Conservation (phyloP, 2,113 vertebrate species). For the Syngnathus scovelli region DNA sequence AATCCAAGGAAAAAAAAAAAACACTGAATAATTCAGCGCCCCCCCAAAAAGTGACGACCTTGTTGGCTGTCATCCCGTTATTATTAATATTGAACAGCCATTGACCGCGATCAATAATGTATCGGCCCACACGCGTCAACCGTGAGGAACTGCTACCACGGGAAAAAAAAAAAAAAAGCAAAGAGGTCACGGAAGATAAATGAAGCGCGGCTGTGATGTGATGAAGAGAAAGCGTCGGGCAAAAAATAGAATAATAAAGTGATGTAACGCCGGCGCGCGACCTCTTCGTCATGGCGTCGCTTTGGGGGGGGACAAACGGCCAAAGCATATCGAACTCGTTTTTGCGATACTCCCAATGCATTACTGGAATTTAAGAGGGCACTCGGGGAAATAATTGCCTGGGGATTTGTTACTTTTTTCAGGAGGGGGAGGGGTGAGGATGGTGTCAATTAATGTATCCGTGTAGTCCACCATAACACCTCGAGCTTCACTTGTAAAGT, state of each 20-base stretch:
- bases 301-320: constrained; percentile 12
- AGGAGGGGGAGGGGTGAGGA: background rate
- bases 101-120: constrained; percentile 55
- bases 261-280: constrained; percentile 18
- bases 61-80: constrained; percentile 13
- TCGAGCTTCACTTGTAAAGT: background rate
- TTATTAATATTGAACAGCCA: constrained; percentile 45
- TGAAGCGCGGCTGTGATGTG: constrained; percentile 18
- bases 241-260: constrained; percentile 7
- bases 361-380: constrained; percentile 18
- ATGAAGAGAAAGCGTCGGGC: background rate
- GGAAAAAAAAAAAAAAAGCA: constrained; percentile 23
- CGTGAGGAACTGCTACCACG: constrained; percentile 25
- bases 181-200: constrained; percentile 11
- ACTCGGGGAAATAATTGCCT: constrained; percentile 34
- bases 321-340: constrained; percentile 21
- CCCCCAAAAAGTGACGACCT: constrained; percentile 9
- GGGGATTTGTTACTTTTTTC: constrained; percentile 21
- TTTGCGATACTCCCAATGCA: constrained; percentile 1
- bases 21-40: constrained; percentile 23
- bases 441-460: constrained; percentile 22
- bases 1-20: background rate
- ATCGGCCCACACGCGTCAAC: constrained; percentile 24
- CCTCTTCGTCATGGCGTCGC: constrained; percentile 3
- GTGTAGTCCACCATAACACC: constrained; percentile 20